Evolutionary conservation across 2,797 vertebrate species (phyloP).

Genomic region (Sternotherus odoratus): DNA sequence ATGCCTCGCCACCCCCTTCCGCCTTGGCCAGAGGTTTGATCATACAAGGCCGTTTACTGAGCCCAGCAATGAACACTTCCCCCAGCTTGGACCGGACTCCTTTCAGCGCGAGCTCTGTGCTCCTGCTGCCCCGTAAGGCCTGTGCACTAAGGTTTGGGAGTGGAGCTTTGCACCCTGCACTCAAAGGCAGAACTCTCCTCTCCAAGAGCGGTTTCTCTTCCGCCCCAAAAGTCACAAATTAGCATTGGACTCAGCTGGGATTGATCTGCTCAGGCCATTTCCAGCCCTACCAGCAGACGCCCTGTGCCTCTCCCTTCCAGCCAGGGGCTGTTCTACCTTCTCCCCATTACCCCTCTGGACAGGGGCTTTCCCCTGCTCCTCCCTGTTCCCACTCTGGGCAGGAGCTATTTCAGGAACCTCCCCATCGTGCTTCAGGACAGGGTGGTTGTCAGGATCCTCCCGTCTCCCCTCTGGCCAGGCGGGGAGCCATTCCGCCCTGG

Average conservation of each 20-base stretch:
- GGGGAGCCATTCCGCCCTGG: rapidly evolving
- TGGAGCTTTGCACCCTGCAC: neutral
- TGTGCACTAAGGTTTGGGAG: neutral
- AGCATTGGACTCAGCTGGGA: neutral
- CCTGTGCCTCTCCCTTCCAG: neutral
- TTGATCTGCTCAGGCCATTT: neutral
- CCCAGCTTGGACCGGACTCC: neutral
- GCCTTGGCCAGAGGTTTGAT: neutral
- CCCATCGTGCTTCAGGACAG: neutral
- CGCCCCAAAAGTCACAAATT: neutral
- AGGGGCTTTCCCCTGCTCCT: neutral
- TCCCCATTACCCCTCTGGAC: neutral
- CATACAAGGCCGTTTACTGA: neutral
- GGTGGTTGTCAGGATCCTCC: neutral
- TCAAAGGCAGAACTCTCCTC: neutral
- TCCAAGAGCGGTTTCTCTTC: neutral
- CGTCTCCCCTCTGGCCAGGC: neutral
- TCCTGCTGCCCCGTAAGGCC: neutral
- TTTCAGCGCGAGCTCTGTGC: neutral
- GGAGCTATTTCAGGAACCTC: neutral
- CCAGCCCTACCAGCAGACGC: neutral
- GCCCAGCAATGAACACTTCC: neutral
- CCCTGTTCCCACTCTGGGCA: neutral
- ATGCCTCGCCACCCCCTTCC: neutral
- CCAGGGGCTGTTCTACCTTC: neutral